Base-by-base conservation (phyloP, 2,113 vertebrate genomes). In the Sinosuthora webbiana region DNA sequence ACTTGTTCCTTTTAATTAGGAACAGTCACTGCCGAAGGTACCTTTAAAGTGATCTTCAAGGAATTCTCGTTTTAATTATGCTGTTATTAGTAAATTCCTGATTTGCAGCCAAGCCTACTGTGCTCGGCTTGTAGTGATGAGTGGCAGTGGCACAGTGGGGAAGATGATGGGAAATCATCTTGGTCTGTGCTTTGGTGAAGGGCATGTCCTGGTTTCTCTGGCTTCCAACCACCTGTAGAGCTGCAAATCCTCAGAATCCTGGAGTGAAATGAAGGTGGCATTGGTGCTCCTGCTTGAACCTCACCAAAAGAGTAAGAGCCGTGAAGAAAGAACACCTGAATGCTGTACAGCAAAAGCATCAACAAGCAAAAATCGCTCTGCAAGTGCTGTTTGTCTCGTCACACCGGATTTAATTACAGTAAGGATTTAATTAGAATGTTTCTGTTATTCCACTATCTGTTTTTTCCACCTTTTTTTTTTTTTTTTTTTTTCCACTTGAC, bases 381-480 rank as follows among this genome's bases (percentile, higher is more conserved):
- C 63, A 37, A 90, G 68, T 24, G 60, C 59, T 60, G 82, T 70
- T 93, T 76, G 60, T 91, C 79, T 83, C 68, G 24, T 97, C 64
- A 78, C 79, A 45, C 82, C 35, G 56, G 63, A 93, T 88, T 77
- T 83, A 93, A 92, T 96, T 94, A 96, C 86, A 89, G 49, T 31
- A 24, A 37, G 65, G 41, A 71, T 90, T 92, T 95, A 89, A 96
- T 92, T 93, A 83, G n/a, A 49, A 27, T 49, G 87, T 68, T 87
- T 60, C 68, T 91, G 71, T 91, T 95, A 85, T 95, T 92, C 78
- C 24, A 11, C 73, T 94, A 27, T 74, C 93, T 88, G 37, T 7
- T 74, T 95, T 79, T 76, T n/a, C 41, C 77, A 71, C 80, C 11
- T 69, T 35, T 39, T 84, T 62, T 41, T 67, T 33, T 42, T 63